phyloP scores from a whole-genome alignment of 2,113 vertebrate genomes.

The Rallus limicola region DNA sequence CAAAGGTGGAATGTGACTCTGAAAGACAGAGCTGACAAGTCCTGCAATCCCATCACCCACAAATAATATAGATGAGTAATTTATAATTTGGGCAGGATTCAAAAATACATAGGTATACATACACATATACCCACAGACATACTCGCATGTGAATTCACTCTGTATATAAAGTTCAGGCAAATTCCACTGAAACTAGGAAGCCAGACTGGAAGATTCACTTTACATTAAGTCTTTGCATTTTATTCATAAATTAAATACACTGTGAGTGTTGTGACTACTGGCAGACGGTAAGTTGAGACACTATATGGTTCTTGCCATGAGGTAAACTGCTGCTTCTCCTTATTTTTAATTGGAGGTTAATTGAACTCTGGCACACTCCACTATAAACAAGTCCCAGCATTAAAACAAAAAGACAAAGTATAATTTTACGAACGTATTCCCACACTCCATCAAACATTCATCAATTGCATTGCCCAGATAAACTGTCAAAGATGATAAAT shows the following conservation, averaged over 20 bases:
- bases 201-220: neutral
- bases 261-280: neutral
- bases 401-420: neutral
- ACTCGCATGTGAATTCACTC: neutral
- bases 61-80: neutral
- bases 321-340: neutral
- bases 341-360: constrained; percentile 23
- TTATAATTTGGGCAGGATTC: neutral
- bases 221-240: neutral
- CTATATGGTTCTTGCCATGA: neutral
- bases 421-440: neutral
- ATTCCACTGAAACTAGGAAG: neutral
- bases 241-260: constrained; percentile 8
- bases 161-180: neutral
- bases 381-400: neutral
- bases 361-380: neutral
- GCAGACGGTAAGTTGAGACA: neutral
- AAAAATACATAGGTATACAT: neutral
- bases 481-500: neutral
- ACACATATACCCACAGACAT: neutral
- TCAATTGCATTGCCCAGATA: neutral
- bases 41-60: neutral
- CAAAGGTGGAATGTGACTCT: neutral
- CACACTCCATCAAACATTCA: neutral
- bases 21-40: neutral